Evolutionary conservation across 2,888 invertebrate genomes (phyloP).

Genomic region (Perithous albicinctus): DNA sequence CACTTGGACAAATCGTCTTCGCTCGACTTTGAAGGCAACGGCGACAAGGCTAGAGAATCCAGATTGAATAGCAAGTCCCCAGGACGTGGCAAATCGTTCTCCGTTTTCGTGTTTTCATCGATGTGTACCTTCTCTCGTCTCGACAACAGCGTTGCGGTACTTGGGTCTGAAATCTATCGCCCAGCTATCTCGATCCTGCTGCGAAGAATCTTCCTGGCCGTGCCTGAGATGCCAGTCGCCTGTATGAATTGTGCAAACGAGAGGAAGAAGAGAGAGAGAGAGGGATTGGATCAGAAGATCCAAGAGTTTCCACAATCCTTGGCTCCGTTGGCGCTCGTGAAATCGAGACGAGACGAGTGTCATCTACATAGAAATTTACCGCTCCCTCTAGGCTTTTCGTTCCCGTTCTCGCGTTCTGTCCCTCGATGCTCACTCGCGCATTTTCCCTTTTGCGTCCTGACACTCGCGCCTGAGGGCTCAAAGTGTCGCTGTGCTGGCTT

Average conservation of each 20-base stretch:
- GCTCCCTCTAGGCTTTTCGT: conserved; percentile 36
- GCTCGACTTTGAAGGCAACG: neutral
- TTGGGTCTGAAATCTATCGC: conserved; percentile 29
- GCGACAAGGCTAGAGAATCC: conserved; percentile 16
- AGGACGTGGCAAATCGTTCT: neutral
- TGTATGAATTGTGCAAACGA: conserved; percentile 29
- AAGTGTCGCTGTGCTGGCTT: conserved; percentile 33
- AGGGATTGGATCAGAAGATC: conserved; percentile 24
- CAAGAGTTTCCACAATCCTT: conserved; percentile 2
- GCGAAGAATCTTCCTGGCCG: neutral
- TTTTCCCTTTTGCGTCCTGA: conserved; percentile 49
- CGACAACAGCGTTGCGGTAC: neutral
- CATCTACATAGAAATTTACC: conserved; percentile 61
- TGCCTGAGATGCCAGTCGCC: neutral
- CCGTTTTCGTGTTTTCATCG: neutral
- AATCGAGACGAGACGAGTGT: conserved; percentile 53
- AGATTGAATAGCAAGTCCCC: neutral
- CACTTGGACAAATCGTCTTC: conserved; percentile 26
- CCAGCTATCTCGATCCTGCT: neutral
- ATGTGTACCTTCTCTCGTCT: neutral
- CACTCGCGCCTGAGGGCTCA: conserved; percentile 49
- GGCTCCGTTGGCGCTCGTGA: conserved; percentile 33
- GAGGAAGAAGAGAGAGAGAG: conserved; percentile 6
- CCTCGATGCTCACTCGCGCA: conserved; percentile 31
- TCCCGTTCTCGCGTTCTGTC: conserved; percentile 38